Base-by-base conservation (phyloP, 2,888 invertebrate species). In the Dicyrtoma fusca region DNA sequence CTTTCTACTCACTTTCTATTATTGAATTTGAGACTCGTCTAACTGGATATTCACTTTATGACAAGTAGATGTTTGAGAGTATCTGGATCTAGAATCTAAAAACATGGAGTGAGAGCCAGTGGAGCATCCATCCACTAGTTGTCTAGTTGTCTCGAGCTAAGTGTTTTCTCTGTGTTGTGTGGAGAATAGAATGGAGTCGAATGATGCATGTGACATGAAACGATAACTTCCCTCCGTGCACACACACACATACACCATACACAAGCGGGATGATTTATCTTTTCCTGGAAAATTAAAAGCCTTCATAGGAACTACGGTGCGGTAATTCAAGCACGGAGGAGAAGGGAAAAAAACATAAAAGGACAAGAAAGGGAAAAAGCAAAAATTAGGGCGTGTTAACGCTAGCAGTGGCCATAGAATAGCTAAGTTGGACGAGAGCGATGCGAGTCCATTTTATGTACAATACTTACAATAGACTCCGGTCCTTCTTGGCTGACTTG, bases 131-230 rank as follows among this genome's bases (percentile, higher is more conserved):
- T 34, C 34, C 34, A 34, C 34, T 34, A 34, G 34, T 34, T 34
- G 34, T 34, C 34, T n/a, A n/a, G n/a, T n/a, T n/a, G n/a, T n/a
- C 34, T 8, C 34, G 8, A 34, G 4, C 8, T 34, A 34, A 34
- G 34, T 34, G 34, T 34, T 34, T 8, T 8, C 34, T 34, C 4
- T 34, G 34, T 34, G 8, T 8, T 34, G 34, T 34, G 8, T 34
- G 8, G 34, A 34, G 34, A 34, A 34, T 34, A 34, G 34, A 34
- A 34, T 34, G 34, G 34, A 34, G 42, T 17, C 14, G 61, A 61
- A 26, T 61, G 61, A 61, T 61, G 61, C 42, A 61, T 64, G 64
- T 25, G 49, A 64, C 49, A 64, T 64, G 49, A 64, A 64, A 64
- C 64, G 64, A 64, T 64, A 45, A 64, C 64, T 64, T 64, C 49